Evolutionary conservation across 1,140 invertebrate species (phyloP).

Genomic region (Bombus sibiricus): DNA sequence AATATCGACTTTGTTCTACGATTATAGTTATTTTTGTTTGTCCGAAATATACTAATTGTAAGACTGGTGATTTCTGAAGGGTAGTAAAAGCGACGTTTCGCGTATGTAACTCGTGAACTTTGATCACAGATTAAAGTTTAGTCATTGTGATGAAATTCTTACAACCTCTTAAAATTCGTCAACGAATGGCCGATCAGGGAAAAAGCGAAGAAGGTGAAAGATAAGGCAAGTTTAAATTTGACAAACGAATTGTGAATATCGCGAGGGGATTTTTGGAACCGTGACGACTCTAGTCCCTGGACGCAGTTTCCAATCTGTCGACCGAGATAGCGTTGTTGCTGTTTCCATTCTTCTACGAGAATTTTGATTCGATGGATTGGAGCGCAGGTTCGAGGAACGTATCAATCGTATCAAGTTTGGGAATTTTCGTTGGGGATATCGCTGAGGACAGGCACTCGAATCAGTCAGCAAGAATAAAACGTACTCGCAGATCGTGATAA

Average conservation of each 20-base stretch:
- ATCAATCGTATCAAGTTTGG: conserved; percentile 11
- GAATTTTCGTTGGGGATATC: background rate
- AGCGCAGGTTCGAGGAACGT: background rate
- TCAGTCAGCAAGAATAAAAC: conserved; percentile 20
- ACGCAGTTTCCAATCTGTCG: background rate
- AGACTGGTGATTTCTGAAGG: too few species aligned
- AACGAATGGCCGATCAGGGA: too few species aligned
- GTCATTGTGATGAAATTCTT: too few species aligned
- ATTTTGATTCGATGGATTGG: background rate
- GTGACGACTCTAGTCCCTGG: background rate
- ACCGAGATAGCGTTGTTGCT: background rate
- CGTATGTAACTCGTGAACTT: too few species aligned
- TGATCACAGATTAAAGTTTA: too few species aligned
- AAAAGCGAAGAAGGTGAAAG: background rate
- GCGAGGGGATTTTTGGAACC: background rate
- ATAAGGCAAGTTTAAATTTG: background rate
- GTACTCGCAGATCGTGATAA: conserved; percentile 27
- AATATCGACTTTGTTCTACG: too few species aligned
- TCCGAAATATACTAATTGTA: too few species aligned
- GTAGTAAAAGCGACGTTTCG: too few species aligned
- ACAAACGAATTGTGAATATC: background rate
- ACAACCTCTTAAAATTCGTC: too few species aligned
- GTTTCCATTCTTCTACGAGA: background rate
- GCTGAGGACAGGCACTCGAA: background rate
- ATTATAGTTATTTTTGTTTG: too few species aligned